Conservation (phyloP, 2,113 vertebrate genomes). For the Aleadryas rufinucha region DNA sequence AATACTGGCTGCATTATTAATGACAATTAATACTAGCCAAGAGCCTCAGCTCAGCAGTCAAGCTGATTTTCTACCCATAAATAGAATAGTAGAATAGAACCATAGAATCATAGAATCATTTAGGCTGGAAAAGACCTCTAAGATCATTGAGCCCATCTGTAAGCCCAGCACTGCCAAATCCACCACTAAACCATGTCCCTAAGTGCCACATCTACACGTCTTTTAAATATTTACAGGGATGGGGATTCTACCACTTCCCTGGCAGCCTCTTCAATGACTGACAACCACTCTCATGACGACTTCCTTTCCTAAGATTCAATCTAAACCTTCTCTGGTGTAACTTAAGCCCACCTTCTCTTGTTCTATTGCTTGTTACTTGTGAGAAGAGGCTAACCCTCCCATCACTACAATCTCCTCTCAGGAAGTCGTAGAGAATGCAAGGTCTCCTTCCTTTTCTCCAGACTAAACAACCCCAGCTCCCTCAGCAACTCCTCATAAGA, state of each 20-base stretch:
- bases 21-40: background rate
- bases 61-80: background rate
- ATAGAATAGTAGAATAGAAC: background rate
- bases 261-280: background rate
- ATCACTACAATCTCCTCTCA: background rate
- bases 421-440: background rate
- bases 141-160: background rate
- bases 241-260: background rate
- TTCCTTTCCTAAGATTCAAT: background rate
- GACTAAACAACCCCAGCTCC: background rate
- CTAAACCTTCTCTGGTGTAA: background rate
- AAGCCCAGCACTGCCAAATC: background rate
- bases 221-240: background rate
- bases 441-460: background rate
- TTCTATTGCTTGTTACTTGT: background rate
- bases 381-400: background rate
- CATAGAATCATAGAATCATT: background rate
- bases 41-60: background rate
- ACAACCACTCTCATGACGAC: background rate
- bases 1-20: background rate
- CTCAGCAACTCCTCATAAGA: background rate
- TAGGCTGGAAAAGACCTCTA: background rate
- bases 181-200: background rate
- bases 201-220: background rate
- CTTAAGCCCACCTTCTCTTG: background rate